Conservation (phyloP, 1,140 invertebrate genomes). For the Pomacea maculata region DNA sequence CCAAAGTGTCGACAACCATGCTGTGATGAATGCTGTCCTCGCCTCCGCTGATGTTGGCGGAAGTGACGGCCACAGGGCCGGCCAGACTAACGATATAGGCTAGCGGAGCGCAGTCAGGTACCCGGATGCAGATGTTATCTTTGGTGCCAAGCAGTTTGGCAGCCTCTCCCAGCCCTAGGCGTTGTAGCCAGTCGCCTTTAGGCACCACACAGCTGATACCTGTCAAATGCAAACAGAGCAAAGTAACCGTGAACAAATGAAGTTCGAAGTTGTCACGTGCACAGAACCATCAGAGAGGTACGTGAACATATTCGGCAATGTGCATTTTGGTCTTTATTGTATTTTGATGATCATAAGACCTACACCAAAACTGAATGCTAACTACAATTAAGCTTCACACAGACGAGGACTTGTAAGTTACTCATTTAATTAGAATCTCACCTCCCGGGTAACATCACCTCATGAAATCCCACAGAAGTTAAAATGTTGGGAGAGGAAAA, state of each 20-base stretch:
- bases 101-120: slow-evolving; percentile 40
- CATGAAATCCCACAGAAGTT: slow-evolving; percentile 38
- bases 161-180: slow-evolving; percentile 38
- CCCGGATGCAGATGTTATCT: slow-evolving; percentile 42
- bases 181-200: slow-evolving; percentile 44
- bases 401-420: no score
- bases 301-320: no score
- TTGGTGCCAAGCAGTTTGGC: slow-evolving; percentile 34
- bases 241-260: no score
- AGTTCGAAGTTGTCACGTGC: no score
- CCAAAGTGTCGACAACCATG: slow-evolving; percentile 40
- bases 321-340: no score
- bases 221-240: background rate
- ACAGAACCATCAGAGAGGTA: no score
- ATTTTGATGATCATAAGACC: no score
- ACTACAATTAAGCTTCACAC: no score
- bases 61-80: slow-evolving; percentile 43
- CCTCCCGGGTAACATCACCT: slow-evolving; percentile 41
- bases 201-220: slow-evolving; percentile 45
- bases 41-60: slow-evolving; percentile 46
- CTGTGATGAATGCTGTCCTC: slow-evolving; percentile 43
- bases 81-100: slow-evolving; percentile 37
- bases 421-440: background rate
- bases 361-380: no score
- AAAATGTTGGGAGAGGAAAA: no score